Percentiles rank a stretch among this genome's conserved stretches.
These are phyloP conservation scores for Phaenicophaeus curvirostris DNA, from an alignment of 2,797 vertebrate species.

Conservation along the genomic window DNA sequence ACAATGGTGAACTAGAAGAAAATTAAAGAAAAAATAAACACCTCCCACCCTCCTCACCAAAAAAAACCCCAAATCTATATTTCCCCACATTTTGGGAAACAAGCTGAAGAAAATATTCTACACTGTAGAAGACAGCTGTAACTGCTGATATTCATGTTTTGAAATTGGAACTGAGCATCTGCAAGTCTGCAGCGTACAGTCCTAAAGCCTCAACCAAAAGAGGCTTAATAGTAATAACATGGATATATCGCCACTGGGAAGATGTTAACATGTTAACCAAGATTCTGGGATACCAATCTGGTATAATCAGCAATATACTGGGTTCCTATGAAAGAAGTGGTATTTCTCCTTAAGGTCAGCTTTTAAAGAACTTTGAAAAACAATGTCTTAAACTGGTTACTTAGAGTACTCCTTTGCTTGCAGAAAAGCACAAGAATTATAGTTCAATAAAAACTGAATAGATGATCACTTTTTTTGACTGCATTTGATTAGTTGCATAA, in stretches of 20 bases:
- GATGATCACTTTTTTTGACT: slow-evolving; percentile 56
- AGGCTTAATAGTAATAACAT: slow-evolving; percentile 59
- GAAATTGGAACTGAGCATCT: slow-evolving; percentile 38
- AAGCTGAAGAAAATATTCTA: slow-evolving; percentile 76
- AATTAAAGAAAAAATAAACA: not conserved
- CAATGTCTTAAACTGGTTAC: slow-evolving; percentile 57
- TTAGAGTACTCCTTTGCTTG: slow-evolving; percentile 62
- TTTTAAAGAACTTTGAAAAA: slow-evolving; percentile 66
- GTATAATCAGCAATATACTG: slow-evolving; percentile 30
- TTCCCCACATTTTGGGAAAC: slow-evolving; percentile 76
- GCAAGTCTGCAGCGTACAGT: slow-evolving; percentile 43
- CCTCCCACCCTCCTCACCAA: slow-evolving; percentile 4
- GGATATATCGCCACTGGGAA: slow-evolving; percentile 52
- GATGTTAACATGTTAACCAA: slow-evolving; percentile 45
- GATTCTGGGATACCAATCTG: slow-evolving; percentile 37
- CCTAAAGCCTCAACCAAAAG: slow-evolving; percentile 66
- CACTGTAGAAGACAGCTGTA: slow-evolving; percentile 78
- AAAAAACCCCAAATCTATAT: slow-evolving; percentile 13
- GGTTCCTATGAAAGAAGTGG: slow-evolving; percentile 30
- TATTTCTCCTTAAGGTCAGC: slow-evolving; percentile 24
- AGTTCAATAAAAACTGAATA: slow-evolving; percentile 66
- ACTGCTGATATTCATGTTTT: slow-evolving; percentile 69
- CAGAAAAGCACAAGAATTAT: slow-evolving; percentile 26
- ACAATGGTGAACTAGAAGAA: slow-evolving; percentile 64
- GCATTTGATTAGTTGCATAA: slow-evolving; percentile 75